These are phyloP conservation scores for Leptinotarsa defecta DNA, from an alignment of 1,140 invertebrate genomes.

Conservation along the genomic window DNA sequence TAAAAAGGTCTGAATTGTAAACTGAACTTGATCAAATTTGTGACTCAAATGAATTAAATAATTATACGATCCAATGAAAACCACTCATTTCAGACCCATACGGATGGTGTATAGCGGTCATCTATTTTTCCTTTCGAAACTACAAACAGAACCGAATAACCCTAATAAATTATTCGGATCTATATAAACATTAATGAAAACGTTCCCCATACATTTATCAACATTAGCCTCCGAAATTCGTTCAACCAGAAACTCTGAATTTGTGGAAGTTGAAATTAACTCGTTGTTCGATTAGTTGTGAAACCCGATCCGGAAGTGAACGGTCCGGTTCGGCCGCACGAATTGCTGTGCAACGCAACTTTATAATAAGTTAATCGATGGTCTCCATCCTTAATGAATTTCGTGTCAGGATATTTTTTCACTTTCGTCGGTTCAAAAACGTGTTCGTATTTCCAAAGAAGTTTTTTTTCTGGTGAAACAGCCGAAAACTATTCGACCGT, in stretches of 20 bases:
- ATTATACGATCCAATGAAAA: too few relatives aligned
- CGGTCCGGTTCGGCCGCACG: neutral
- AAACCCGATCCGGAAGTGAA: constrained; percentile 1
- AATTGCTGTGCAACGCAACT: constrained; percentile 3
- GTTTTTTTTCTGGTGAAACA: too few relatives aligned
- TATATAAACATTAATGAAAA: constrained; percentile 4
- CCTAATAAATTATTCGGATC: neutral
- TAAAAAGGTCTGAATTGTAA: too few relatives aligned
- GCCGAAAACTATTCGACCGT: too few relatives aligned
- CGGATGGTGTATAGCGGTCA: too few relatives aligned
- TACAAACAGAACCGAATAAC: neutral
- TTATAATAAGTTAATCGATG: constrained; percentile 3
- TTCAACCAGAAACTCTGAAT: neutral
- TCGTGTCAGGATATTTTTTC: neutral
- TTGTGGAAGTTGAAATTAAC: constrained; percentile 8
- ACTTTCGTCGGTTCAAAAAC: too few relatives aligned
- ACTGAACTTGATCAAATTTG: too few relatives aligned
- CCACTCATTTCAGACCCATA: too few relatives aligned
- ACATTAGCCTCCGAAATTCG: constrained; percentile 2
- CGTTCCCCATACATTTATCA: neutral
- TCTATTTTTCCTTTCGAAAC: neutral
- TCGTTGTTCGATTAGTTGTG: constrained; percentile 3
- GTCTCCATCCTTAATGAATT: neutral
- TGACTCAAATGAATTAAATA: too few relatives aligned
- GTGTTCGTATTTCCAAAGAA: too few relatives aligned